Percentiles rank a stretch among this genome's conserved stretches.
Conservation (phyloP, 2,113 vertebrate species). For the Microcebus jonahi region DNA sequence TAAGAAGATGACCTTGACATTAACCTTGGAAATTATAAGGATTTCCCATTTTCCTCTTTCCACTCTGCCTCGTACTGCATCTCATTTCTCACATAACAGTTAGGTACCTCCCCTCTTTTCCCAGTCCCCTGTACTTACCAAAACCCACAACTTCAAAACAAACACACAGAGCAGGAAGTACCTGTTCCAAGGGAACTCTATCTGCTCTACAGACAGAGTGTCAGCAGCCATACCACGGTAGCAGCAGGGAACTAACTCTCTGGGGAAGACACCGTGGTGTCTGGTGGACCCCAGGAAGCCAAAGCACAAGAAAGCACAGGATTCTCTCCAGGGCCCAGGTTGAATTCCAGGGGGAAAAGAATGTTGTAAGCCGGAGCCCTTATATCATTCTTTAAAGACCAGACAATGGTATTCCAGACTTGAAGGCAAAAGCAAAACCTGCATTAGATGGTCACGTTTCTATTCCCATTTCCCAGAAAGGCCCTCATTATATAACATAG, state of each 20-base stretch:
- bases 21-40: not conserved
- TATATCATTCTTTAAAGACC: not conserved
- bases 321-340: not conserved
- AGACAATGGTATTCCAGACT: not conserved
- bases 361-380: not conserved
- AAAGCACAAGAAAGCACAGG: not conserved
- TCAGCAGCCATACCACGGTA: not conserved
- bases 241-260: slow-evolving; percentile 16
- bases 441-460: not conserved
- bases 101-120: not conserved
- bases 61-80: not conserved
- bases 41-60: not conserved
- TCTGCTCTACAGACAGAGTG: slow-evolving; percentile 13
- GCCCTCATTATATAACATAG: accelerated
- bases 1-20: slow-evolving; percentile 30
- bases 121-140: not conserved
- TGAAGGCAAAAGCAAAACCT: not conserved
- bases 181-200: not conserved
- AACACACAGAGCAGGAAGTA: not conserved
- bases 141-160: not conserved
- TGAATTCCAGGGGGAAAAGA: not conserved
- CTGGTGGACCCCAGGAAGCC: slow-evolving; percentile 39
- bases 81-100: not conserved
- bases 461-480: not conserved
- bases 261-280: slow-evolving; percentile 23